Evolutionary conservation across 2,888 invertebrate species (phyloP).

Genomic region (Lasioglossum morio): DNA sequence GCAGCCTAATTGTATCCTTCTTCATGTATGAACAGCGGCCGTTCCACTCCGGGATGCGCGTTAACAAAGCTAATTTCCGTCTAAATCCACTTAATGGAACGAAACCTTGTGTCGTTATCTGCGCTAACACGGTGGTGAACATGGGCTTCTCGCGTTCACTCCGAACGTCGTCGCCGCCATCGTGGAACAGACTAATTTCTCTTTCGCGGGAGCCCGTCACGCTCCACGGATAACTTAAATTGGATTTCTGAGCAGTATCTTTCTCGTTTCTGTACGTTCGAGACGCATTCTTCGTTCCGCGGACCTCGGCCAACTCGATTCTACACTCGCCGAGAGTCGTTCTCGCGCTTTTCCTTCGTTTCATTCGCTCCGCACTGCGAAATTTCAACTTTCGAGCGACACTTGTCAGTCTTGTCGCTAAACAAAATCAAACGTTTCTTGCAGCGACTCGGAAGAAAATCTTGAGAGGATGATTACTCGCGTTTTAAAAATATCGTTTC

Average conservation of each 20-base stretch:
- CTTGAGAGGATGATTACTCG: background rate
- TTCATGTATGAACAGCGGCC: slow-evolving; percentile 63
- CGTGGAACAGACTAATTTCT: slow-evolving; percentile 44
- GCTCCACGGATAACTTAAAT: slow-evolving; percentile 34
- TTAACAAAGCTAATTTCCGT: slow-evolving; percentile 71
- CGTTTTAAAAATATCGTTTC: background rate
- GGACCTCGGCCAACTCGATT: background rate
- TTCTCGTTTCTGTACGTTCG: background rate
- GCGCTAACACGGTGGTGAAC: slow-evolving; percentile 45
- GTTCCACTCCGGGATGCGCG: slow-evolving; percentile 60
- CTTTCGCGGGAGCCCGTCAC: slow-evolving; percentile 38
- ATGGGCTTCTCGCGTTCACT: slow-evolving; percentile 38
- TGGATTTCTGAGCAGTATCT: slow-evolving; percentile 35
- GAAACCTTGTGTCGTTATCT: slow-evolving; percentile 58
- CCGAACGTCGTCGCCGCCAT: slow-evolving; percentile 36
- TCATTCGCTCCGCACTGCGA: background rate
- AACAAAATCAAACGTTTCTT: too few species aligned
- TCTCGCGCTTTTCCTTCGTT: background rate
- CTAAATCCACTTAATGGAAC: slow-evolving; percentile 60
- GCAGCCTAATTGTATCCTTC: slow-evolving; percentile 63
- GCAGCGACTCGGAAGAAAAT: background rate
- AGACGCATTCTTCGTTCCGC: background rate
- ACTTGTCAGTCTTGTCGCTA: background rate
- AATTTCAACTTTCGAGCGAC: background rate
- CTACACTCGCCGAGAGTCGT: background rate